Conservation (phyloP, 2,113 vertebrate species). For the Sclerurus mexicanus region DNA sequence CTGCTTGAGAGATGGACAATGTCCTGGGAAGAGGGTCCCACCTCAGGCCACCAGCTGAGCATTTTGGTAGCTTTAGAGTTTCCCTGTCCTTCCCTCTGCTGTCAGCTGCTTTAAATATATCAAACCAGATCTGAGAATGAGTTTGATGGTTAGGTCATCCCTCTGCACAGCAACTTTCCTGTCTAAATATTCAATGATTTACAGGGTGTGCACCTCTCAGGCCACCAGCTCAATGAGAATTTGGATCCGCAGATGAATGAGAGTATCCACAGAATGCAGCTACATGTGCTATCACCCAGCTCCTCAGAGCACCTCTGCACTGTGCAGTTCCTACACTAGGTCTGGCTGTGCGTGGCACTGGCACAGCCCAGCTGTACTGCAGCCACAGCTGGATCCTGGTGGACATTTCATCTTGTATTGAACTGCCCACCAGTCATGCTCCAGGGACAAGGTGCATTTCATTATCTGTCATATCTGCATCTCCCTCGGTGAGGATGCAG, state of each 20-base stretch:
- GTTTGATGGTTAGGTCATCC: not conserved
- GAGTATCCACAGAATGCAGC: not conserved
- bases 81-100: not conserved
- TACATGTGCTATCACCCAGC: not conserved
- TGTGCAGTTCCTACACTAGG: not conserved
- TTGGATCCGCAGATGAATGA: not conserved
- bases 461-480: not conserved
- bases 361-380: not conserved
- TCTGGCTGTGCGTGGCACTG: not conserved
- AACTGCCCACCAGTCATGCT: not conserved
- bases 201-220: not conserved
- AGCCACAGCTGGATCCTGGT: not conserved
- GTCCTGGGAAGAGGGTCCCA: not conserved
- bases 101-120: not conserved
- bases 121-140: not conserved
- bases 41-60: not conserved
- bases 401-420: accelerated
- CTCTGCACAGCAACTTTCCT: not conserved
- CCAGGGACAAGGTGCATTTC: not conserved
- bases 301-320: not conserved
- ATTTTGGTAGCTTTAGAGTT: not conserved
- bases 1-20: not conserved
- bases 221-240: not conserved
- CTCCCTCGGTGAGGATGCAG: not conserved
- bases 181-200: not conserved